Base-by-base conservation (phyloP, 2,888 invertebrate species). In the Parnassius smintheus region DNA sequence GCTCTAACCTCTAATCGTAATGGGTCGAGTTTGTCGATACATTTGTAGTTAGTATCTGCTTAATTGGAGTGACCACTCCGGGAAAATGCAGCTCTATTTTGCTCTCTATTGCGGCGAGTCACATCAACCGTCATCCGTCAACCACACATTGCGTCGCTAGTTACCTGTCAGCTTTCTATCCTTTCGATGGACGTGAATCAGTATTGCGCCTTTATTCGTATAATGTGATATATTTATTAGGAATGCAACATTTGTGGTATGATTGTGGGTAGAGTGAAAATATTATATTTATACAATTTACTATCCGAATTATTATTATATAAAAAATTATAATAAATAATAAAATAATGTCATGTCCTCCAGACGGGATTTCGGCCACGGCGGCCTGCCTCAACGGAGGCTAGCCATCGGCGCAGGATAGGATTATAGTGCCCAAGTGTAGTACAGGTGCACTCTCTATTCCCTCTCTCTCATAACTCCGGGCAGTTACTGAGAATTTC, bases 91-190 rank as follows among this genome's bases (percentile, higher is more conserved):
- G 25, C 44, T 42, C 11, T 35, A 51, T 58, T 18, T 58, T 42
- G 41, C 12, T 12, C 22, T 41, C 45, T 9, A 35, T 59, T 59
- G 59, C 18, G 59, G 59, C 22, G 25, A 44, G 9, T 22, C 49
- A 2, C 7, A 22, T 22, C 49, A 22, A 41, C 54, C 42, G 49
- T 35, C 35, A 22, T 18, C 54, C 42, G 49, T 35, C 44, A 41
- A 49, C 62, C 62, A 44, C 58, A 44, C 48, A 49, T 44, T 49
- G 62, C 35, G 53, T 54, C 53, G n/a, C 62, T 62, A 54, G n/a
- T 54, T 12, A 58, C 12, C n/a, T 54, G 48, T 55, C 54, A 42
- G 41, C 41, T 51, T n/a, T 46, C 12, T 52, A 46, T 11, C 52
- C 45, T 52, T 57, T 59, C 53, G 45, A 59, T 50, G 50, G 25